A percentile compares a stretch with the other conserved stretches of the same genome.
phyloP scores from a whole-genome alignment of 2,797 vertebrate species.

The Hippopotamyrus pictus region DNA sequence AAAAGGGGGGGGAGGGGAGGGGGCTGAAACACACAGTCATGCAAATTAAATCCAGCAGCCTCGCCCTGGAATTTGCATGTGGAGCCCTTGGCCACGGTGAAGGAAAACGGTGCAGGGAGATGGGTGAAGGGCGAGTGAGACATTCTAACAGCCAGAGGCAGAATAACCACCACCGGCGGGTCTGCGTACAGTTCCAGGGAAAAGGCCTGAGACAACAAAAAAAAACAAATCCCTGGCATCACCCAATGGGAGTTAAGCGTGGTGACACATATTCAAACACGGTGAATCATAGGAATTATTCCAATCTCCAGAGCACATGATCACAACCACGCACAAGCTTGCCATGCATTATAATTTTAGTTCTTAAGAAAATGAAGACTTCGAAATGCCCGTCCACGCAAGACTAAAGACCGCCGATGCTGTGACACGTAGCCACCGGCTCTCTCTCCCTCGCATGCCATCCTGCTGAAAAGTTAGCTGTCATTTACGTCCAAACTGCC shows the following conservation, averaged over 20 bases:
- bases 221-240: not conserved
- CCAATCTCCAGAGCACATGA: not conserved
- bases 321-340: not conserved
- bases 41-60: conserved; percentile 24
- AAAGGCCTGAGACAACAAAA: not conserved
- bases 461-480: not conserved
- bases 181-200: not conserved
- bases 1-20: too few relatives aligned
- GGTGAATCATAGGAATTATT: not conserved
- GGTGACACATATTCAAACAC: not conserved
- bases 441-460: not conserved
- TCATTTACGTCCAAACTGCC: not conserved
- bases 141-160: conserved; percentile 25
- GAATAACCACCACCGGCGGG: not conserved
- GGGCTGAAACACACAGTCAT: conserved; percentile 17
- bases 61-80: conserved; percentile 26
- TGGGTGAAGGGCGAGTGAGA: not conserved
- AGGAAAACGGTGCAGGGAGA: conserved; percentile 15
- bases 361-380: not conserved
- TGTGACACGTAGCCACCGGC: not conserved
- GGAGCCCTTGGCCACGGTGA: conserved; percentile 24
- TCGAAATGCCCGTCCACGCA: not conserved
- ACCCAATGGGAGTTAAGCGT: not conserved
- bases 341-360: not conserved
- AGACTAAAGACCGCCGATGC: not conserved